phyloP scores from a whole-genome alignment of 1,140 invertebrate genomes.

The Fopius arisanus region DNA sequence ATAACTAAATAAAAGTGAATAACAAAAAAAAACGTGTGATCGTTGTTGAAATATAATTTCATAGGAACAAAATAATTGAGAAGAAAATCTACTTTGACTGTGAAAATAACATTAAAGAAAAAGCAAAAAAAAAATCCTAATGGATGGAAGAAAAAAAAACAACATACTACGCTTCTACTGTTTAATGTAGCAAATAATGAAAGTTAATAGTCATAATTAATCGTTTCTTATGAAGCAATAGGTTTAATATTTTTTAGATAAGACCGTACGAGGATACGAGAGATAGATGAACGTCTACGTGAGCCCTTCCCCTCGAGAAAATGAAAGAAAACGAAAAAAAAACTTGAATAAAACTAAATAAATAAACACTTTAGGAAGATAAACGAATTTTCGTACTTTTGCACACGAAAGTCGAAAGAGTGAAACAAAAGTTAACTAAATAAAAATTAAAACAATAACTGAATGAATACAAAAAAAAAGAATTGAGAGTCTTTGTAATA shows the following conservation, averaged over 20 bases:
- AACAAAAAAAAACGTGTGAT: conserved; percentile 4
- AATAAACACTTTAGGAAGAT: conserved; percentile 7
- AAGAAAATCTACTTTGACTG: conserved; percentile 17
- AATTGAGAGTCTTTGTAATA: not conserved
- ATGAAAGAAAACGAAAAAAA: not conserved
- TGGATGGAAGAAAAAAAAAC: conserved; percentile 40
- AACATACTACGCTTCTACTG: conserved; percentile 58
- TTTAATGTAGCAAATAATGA: conserved; percentile 56
- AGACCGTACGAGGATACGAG: conserved; percentile 23
- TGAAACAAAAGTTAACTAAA: not conserved
- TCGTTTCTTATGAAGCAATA: conserved; percentile 48
- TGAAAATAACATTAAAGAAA: conserved; percentile 22
- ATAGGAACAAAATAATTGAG: conserved; percentile 16
- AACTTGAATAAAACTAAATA: not conserved
- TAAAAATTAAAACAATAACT: not conserved
- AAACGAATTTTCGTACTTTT: not conserved
- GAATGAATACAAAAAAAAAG: not conserved
- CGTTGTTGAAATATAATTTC: not conserved
- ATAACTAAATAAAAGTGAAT: not conserved
- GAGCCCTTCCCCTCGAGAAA: conserved; percentile 24
- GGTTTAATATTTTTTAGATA: conserved; percentile 51
- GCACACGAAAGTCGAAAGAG: not conserved
- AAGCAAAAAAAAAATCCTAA: conserved; percentile 27
- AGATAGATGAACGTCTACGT: conserved; percentile 7
- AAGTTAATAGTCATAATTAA: conserved; percentile 53